Percentiles rank a stretch among this genome's conserved stretches.
phyloP scores from a whole-genome alignment of 2,113 vertebrate genomes.

The Brachypodius melanocephalos region DNA sequence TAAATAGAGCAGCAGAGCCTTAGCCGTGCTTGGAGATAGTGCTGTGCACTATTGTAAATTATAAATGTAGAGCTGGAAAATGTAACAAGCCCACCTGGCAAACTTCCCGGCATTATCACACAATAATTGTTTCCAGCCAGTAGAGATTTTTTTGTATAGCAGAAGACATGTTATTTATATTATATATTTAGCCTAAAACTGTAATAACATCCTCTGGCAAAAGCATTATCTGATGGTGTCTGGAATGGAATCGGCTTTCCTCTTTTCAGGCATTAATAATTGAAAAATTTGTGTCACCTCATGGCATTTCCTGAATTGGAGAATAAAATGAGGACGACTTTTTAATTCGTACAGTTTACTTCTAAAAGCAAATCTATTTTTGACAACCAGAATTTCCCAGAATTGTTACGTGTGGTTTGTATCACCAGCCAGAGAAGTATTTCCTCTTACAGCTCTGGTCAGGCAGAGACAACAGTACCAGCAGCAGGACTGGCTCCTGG shows the following conservation, averaged over 20 bases:
- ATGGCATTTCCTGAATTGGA: slow-evolving; percentile 59
- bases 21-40: not conserved
- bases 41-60: not conserved
- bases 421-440: not conserved
- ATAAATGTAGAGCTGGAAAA: not conserved
- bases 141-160: slow-evolving; percentile 1
- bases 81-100: not conserved
- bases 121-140: slow-evolving; percentile 38
- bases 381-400: slow-evolving; percentile 59
- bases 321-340: slow-evolving; percentile 35
- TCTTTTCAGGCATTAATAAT: slow-evolving; percentile 56
- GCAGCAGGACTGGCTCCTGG: not conserved
- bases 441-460: slow-evolving; percentile 21
- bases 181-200: slow-evolving; percentile 55
- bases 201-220: slow-evolving; percentile 66
- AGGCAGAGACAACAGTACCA: not conserved
- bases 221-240: slow-evolving; percentile 58
- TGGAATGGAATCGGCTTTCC: slow-evolving; percentile 60
- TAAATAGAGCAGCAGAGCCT: slow-evolving; percentile 4
- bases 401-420: slow-evolving; percentile 51
- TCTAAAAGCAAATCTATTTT: slow-evolving; percentile 58
- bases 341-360: slow-evolving; percentile 41
- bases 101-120: slow-evolving; percentile 26
- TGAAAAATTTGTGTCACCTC: slow-evolving; percentile 29
- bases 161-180: slow-evolving; percentile 57